phyloP scores from a whole-genome alignment of 2,888 invertebrate genomes.

The Hemaris fuciformis region DNA sequence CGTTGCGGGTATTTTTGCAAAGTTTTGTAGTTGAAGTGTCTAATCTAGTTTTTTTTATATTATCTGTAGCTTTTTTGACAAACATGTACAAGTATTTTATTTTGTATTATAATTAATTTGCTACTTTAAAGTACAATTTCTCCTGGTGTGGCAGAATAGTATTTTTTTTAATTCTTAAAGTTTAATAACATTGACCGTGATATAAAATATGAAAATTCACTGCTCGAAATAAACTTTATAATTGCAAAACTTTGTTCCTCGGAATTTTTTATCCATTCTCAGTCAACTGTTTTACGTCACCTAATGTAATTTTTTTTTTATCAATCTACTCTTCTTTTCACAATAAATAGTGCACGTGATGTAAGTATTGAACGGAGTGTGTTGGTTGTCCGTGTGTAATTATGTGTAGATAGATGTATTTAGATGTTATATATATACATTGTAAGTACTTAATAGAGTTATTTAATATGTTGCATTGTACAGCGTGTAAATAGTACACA shows the following conservation, averaged over 20 bases:
- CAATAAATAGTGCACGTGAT: not conserved
- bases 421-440: conserved; percentile 7
- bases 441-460: conserved; percentile 61
- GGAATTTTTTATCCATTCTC: not conserved
- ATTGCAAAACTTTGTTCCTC: no score
- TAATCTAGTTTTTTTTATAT: no score
- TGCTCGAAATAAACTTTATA: no score
- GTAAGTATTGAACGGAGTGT: conserved; percentile 6
- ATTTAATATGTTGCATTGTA: conserved; percentile 53
- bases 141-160: not conserved
- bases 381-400: conserved; percentile 2
- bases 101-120: not conserved
- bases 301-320: not conserved
- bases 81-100: no score
- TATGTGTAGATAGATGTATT: conserved; percentile 16
- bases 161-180: no score
- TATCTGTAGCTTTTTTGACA: no score
- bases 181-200: no score
- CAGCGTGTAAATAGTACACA: conserved; percentile 69
- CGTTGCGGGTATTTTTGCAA: not conserved
- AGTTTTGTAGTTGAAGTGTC: no score
- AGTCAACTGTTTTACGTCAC: not conserved
- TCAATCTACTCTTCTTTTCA: not conserved
- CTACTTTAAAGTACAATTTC: not conserved
- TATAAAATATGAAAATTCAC: no score